These are phyloP conservation scores for Lophura nycthemera DNA, from an alignment of 2,113 vertebrate species.

Conservation along the genomic window DNA sequence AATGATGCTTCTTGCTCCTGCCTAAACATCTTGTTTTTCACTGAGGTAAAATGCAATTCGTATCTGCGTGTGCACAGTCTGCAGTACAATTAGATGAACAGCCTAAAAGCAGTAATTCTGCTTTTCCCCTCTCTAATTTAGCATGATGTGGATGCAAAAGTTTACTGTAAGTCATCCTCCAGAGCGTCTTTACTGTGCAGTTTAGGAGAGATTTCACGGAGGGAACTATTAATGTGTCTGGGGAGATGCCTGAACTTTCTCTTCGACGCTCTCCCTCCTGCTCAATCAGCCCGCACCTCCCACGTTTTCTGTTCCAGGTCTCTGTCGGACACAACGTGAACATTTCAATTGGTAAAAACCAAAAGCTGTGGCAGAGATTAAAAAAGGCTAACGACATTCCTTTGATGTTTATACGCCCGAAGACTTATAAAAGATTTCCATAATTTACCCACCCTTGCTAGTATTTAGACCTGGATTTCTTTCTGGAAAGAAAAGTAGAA, in stretches of 20 bases:
- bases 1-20: neutral
- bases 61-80: neutral
- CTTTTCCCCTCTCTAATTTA: too few species aligned
- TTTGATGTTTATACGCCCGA: constrained; percentile 77
- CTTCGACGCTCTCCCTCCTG: neutral
- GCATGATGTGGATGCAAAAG: too few species aligned
- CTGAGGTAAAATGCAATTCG: too few species aligned
- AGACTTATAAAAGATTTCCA: constrained; percentile 78
- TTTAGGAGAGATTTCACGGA: neutral
- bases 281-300: neutral
- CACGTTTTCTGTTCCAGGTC: neutral
- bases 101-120: neutral
- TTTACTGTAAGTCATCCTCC: neutral
- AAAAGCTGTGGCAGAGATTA: constrained; percentile 70
- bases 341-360: constrained; percentile 50
- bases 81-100: constrained; percentile 5
- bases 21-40: neutral
- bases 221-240: neutral
- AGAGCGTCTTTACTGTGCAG: neutral
- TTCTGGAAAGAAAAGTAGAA: constrained; percentile 72
- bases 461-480: constrained; percentile 75
- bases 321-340: neutral
- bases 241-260: neutral
- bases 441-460: constrained; percentile 72
- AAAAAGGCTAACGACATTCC: constrained; percentile 66